Evolutionary conservation across 2,888 invertebrate species (phyloP), one percentile per base, ranked within the genome.

Genomic region (Alviniconcha strummeri): DNA sequence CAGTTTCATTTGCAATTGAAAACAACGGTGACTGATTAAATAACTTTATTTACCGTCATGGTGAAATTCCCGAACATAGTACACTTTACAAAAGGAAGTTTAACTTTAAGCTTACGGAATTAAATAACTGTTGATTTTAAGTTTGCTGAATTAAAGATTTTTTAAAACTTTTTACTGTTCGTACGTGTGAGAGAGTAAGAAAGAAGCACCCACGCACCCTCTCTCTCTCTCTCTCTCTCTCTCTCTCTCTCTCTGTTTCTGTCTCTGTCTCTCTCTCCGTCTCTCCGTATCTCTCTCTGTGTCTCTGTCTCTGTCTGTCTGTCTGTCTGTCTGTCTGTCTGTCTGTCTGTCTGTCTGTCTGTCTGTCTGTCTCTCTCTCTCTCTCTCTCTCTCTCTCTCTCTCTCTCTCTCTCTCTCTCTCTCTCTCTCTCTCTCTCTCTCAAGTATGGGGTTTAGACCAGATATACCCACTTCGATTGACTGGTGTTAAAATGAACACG

Each of bases 221-320:
- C 75, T 75, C 36, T 19, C 75, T 75, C 75, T 75, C 75, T 75
- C 75, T 75, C 75, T 75, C 75, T 75, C 75, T 75, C 75, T 75
- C 55, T 75, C 54, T 54, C 55, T 54, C 54, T 54, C 15, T 54
- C 54, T 55, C 76, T 55, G 0, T 76, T 13, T 76, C 17, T 17
- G 3, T 8, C 52, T 55, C 56, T 56, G 1, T 76, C 76, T 54
- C 55, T 55, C 76, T 55, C 52, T 13, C 52, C 5, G 4, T 13
- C 13, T 55, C 13, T 55, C 55, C 15, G 17, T 54, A 55, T 55
- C 56, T 56, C 76, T 56, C 76, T 56, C 55, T 56, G 55, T 56
- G 1, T 56, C 76, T 17, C 55, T 15, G 0, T 76, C 76, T 56
- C 76, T 76, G 17, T 76, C 55, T 55, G 17, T 55, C 55, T 56